Evolutionary conservation across 2,797 vertebrate species (phyloP), one percentile per base, ranked within the genome.

Genomic region (Echiichthys vipera): DNA sequence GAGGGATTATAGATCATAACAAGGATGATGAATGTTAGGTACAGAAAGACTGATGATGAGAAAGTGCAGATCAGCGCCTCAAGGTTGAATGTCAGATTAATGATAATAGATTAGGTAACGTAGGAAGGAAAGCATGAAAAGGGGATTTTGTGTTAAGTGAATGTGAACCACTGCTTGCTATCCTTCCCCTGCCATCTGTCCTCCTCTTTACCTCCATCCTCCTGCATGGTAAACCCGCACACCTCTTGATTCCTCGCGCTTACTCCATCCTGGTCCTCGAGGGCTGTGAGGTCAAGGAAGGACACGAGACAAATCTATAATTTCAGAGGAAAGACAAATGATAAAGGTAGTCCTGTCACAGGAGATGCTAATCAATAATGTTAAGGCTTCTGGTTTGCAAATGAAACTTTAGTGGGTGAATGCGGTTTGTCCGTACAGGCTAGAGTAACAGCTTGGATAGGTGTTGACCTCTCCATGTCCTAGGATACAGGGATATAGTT

Each of bases 331-430:
- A 84, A 81, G 75, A 59, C 75, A 59, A 63, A 82, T 34, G 75
- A 83, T 85, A 84, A 87, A 90, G 81, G 84, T 71, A 78, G 84
- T 56, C 57, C 71, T 77, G 84, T 89, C 81, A 92, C 84, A 65
- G 77, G 87, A 92, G 89, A 88, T 74, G 85, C 59, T 76, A 78
- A 89, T 92, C 91, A 13, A 90, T 92, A 79, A 27, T 4, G 24
- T 83, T 74, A 80, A 78, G 84, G 71, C 74, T 75, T 77, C 80
- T 88, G 87, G 84, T 85, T 85, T 78, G 75, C 81, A 85, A 57
- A 49, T 88, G 86, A 88, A 85, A 86, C 77, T 72, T 61, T 53
- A 87, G 75, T 32, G 84, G 80, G 61, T 77, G 72, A 81, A 62
- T 83, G 80, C 27, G 65, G 84, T 86, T 83, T 57, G 79, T 82